Percentiles rank a stretch among this genome's conserved stretches.
These are phyloP conservation scores for Paedocypris sp. DNA, from an alignment of 2,113 vertebrate genomes.

Conservation along the genomic window DNA sequence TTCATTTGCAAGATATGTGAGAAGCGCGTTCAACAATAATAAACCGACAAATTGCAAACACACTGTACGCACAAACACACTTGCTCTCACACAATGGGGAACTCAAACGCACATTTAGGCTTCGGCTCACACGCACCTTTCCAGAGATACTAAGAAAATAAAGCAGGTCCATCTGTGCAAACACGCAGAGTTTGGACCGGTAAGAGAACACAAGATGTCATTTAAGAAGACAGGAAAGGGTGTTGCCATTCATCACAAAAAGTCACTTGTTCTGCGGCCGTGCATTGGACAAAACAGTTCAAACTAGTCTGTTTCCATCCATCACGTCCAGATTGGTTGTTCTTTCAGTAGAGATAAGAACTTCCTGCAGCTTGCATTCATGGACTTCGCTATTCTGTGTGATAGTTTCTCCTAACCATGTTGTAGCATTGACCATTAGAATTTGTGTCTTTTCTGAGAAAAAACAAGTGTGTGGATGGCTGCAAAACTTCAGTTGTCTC, in stretches of 20 bases:
- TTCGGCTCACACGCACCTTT: conserved; percentile 10
- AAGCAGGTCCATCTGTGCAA: conserved; percentile 38
- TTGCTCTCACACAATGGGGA: not conserved
- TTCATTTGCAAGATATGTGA: conserved; percentile 27
- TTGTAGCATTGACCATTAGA: too few relatives aligned
- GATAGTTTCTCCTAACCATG: too few relatives aligned
- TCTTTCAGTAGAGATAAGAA: not conserved
- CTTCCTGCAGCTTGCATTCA: too few relatives aligned
- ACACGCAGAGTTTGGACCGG: conserved; percentile 18
- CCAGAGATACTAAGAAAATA: conserved; percentile 21
- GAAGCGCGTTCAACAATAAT: conserved; percentile 23
- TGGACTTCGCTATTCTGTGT: too few relatives aligned
- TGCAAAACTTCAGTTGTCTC: too few relatives aligned
- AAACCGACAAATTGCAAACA: conserved; percentile 23
- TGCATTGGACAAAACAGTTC: not conserved
- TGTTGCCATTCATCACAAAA: conserved; percentile 13
- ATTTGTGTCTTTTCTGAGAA: too few relatives aligned
- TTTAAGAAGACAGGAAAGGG: conserved; percentile 8
- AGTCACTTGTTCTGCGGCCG: not conserved
- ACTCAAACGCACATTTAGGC: not conserved
- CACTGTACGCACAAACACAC: conserved; percentile 3
- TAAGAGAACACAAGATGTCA: conserved; percentile 3
- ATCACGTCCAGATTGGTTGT: not conserved
- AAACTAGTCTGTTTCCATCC: not conserved
- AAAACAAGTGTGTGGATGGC: too few relatives aligned